Base-by-base conservation (phyloP, 2,888 invertebrate species). In the Drosophila paucipuncta region DNA sequence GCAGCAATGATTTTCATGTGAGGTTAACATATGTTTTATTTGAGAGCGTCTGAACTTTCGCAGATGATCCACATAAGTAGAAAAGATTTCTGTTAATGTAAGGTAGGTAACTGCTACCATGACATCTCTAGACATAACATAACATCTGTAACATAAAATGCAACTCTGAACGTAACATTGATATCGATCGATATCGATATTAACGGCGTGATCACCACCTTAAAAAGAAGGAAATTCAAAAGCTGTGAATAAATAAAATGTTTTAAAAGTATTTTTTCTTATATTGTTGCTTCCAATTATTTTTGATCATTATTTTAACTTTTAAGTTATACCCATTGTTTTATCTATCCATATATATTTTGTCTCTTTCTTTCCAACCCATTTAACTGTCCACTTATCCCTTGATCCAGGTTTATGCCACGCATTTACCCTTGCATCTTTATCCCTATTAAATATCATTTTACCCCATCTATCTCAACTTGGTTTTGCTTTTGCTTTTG, bases 371-470 rank as follows among this genome's bases (percentile, higher is more conserved):
- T 18, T 50, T 9, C n/a, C 18, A 50, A 39, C 28, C 43, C 33
- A 50, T 39, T 18, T 18, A 25, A 1, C 18, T 16, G n/a, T 33
- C 31, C 25, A 35, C 30, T 55, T 25, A 37, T 71, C 18, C 53
- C 5, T 18, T 50, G 53, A 73, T 50, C 41, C 54, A 43, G 47
- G 33, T 31, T 47, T 22, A 25, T 61, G 61, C 37, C 47, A 35
- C 30, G 30, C 53, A 53, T 67, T 53, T 53, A 53, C 53, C 31
- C 37, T 41, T 49, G 54, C 11, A 58, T 53, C 41, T 47, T 10
- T 30, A 50, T 66, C 43, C 25, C 30, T 54, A 73, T 61, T 62
- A 52, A 74, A 79, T 74, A 74, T 62, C 50, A 67, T 62, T 76
- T 67, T 43, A 10, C 16, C 28, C 28, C 62, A 62, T 18, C 41